A percentile compares a stretch with the other conserved stretches of the same genome.
Evolutionary conservation across 2,113 vertebrate genomes (phyloP).

Genomic region (Tyrannus savana): DNA sequence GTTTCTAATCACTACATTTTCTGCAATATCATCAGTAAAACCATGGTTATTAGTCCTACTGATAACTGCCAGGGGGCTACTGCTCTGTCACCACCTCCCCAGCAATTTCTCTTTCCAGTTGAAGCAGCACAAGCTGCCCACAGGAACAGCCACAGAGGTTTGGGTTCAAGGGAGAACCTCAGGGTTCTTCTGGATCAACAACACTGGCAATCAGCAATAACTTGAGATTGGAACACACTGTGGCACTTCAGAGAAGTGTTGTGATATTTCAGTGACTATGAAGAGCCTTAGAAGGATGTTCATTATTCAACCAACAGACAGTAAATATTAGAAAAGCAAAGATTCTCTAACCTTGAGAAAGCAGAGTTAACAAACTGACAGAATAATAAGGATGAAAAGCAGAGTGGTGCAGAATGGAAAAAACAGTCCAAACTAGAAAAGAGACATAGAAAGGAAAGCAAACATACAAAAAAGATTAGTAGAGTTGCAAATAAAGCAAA

Average conservation of each 20-base stretch:
- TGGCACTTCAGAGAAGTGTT: not conserved
- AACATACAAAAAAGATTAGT: constrained; percentile 78
- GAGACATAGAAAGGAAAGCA: constrained; percentile 80
- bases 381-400: constrained; percentile 82
- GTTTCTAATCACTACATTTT: not conserved
- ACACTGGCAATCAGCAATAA: not conserved
- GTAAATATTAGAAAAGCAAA: constrained; percentile 77
- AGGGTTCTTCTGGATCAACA: not conserved
- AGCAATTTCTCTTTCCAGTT: not conserved
- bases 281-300: constrained; percentile 44
- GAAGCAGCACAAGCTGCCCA: not conserved
- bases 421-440: constrained; percentile 84
- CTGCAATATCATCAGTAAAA: not conserved
- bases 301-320: constrained; percentile 66
- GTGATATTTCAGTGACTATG: not conserved
- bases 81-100: not conserved
- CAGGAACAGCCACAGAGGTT: not conserved
- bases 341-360: constrained; percentile 81
- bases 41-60: not conserved
- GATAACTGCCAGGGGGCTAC: not conserved
- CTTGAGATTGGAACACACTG: not conserved
- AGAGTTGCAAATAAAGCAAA: constrained; percentile 71
- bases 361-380: constrained; percentile 84
- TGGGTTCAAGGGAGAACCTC: not conserved
- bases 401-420: constrained; percentile 81